Base-by-base conservation (phyloP, 2,113 vertebrate species). In the Scolopax mira region DNA sequence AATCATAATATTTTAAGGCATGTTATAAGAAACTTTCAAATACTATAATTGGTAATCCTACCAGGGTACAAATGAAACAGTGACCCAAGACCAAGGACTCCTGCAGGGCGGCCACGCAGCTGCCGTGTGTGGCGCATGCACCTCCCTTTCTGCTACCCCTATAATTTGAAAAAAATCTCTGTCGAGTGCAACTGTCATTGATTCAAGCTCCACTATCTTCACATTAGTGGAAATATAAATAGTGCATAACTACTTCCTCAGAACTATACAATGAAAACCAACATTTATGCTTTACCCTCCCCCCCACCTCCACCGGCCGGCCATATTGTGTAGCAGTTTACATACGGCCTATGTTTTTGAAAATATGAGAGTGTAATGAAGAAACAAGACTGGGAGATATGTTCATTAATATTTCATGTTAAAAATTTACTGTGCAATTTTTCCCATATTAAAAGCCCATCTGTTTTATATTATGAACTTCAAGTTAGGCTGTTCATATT, bases 1-100 rank as follows among this genome's bases (percentile, higher is more conserved):
- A 98, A 98, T 97, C 49, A 98, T 98, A 98, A 97, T 81, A 89
- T 97, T 97, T 98, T 98, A 98, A 98, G 98, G 98, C 98, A 98
- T 98, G 97, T 98, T 91, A 95, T 85, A 97, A 97, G 94, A 97
- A 97, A 97, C 85, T 84, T 96, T 92, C 96, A 96, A 85, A 94
- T 92, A 79, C 35, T 94, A 74, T 91, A 96, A 96, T 46, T 94
- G 92, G 96, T 95, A 97, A 96, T 91, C 88, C 96, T 96, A 90
- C 75, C 82, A 92, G 97, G 97, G 96, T 94, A 94, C 85, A 97
- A 95, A 94, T 52, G 54, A 96, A 94, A 87, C 46, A 67, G 82
- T 30, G 69, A 96, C 89, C 64, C 88, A 49, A 91, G 89, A 94
- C 85, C 94, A 91, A 55, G 13, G 49, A 71, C 55, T 95, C 84